A percentile compares a stretch with the other conserved stretches of the same genome.
phyloP scores from a whole-genome alignment of 35 echinoderm and acorn worm genomes.

The Heliocidaris tuberculata region DNA sequence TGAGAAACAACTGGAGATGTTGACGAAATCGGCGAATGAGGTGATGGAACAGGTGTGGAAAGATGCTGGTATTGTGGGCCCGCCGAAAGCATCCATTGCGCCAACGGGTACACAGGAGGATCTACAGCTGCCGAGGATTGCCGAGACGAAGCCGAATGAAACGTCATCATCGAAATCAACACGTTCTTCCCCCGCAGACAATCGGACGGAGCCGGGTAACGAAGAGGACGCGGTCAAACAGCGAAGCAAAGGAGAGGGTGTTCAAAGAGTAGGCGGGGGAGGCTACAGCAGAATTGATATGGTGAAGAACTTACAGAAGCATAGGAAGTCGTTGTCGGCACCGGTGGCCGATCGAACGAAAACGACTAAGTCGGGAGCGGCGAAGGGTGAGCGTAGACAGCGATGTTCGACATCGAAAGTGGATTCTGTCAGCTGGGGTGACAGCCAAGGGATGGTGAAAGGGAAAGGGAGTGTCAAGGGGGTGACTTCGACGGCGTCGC shows the following conservation, averaged over 20 bases:
- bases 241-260: not conserved
- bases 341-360: not conserved
- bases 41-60: not conserved
- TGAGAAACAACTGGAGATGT: not conserved
- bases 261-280: not conserved
- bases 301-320: constrained; percentile 39
- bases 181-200: not conserved
- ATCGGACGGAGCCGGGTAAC: not conserved
- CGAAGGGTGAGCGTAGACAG: constrained; percentile 24
- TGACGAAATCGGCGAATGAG: constrained; percentile 25
- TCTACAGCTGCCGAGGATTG: constrained; percentile 23
- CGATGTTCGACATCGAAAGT: constrained; percentile 31
- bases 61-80: not conserved
- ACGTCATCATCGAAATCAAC: not conserved
- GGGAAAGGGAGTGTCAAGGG: constrained; percentile 11
- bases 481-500: not conserved
- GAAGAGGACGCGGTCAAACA: not conserved
- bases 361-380: not conserved
- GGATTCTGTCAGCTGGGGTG: constrained; percentile 20
- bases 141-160: not conserved
- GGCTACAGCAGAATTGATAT: constrained; percentile 28
- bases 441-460: constrained; percentile 5
- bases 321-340: not conserved
- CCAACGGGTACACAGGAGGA: not conserved
- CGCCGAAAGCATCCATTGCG: not conserved